These are phyloP conservation scores for Chymomyza caudatula DNA, from an alignment of 2,888 invertebrate species.

Conservation along the genomic window DNA sequence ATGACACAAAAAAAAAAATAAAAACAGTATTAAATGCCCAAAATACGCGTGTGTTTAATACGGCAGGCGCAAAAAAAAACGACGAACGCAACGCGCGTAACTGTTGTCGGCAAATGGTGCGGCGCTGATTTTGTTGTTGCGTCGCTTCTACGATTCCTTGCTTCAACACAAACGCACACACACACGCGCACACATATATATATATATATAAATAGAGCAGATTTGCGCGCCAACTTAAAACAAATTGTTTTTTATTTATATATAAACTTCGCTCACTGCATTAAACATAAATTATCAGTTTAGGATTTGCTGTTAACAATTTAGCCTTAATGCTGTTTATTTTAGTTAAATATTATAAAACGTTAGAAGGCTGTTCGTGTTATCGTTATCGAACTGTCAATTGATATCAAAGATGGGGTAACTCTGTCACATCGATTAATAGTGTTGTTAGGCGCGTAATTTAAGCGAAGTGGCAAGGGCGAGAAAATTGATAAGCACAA, in stretches of 20 bases:
- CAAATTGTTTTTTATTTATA: too few relatives aligned
- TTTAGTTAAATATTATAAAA: neutral
- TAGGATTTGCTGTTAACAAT: neutral
- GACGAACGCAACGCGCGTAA: constrained; percentile 53
- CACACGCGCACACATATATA: neutral
- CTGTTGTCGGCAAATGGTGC: constrained; percentile 46
- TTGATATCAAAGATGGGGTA: neutral
- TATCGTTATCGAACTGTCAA: neutral
- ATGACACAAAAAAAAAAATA: neutral
- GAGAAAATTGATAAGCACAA: neutral
- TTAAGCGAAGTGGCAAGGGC: neutral
- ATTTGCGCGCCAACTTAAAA: constrained; percentile 16
- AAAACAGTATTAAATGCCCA: neutral
- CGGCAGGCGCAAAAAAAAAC: constrained; percentile 21
- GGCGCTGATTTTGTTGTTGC: constrained; percentile 41
- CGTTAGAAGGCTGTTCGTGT: neutral
- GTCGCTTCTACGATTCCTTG: constrained; percentile 36
- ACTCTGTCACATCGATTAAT: neutral
- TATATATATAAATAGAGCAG: neutral
- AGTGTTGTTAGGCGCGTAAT: neutral
- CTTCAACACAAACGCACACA: constrained; percentile 12
- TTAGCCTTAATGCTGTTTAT: neutral
- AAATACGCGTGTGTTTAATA: neutral
- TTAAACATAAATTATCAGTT: too few relatives aligned
- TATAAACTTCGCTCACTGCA: too few relatives aligned